Percentiles rank a stretch among this genome's conserved stretches.
Conservation (phyloP, 23 tunicate species). For the Styela clava region DNA sequence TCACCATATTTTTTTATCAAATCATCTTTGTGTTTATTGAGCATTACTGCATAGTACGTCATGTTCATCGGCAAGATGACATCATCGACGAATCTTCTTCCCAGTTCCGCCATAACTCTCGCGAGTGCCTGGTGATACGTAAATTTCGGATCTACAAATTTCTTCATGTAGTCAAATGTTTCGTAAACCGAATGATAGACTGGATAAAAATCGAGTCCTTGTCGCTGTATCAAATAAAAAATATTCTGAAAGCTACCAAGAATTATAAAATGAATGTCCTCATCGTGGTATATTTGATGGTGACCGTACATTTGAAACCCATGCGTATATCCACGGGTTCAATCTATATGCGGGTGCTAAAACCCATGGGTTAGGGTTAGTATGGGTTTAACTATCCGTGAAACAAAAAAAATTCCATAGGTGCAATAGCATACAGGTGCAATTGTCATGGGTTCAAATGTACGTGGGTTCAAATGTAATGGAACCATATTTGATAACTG, state of each 20-base stretch:
- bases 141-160: constrained; percentile 59
- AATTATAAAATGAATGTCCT: not conserved
- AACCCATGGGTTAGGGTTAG: too few species aligned
- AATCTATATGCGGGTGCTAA: too few species aligned
- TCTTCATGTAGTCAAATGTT: constrained; percentile 46
- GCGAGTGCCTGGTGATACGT: constrained; percentile 43
- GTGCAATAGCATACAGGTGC: too few species aligned
- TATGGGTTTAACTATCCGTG: too few species aligned
- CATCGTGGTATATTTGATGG: too few species aligned
- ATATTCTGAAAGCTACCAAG: not conserved
- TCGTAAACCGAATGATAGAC: constrained; percentile 82
- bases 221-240: constrained; percentile 10
- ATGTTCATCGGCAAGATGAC: constrained; percentile 51
- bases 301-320: too few species aligned
- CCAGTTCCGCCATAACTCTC: constrained; percentile 49
- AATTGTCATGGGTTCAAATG: too few species aligned
- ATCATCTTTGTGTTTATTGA: constrained; percentile 21
- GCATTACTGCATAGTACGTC: constrained; percentile 25
- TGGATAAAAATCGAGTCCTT: constrained; percentile 58
- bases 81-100: constrained; percentile 43
- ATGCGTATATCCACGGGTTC: too few species aligned
- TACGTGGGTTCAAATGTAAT: too few species aligned
- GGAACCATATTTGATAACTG: too few species aligned
- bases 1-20: constrained; percentile 13
- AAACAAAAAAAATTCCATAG: too few species aligned